Base-by-base conservation (phyloP, 2,797 vertebrate genomes). In the Gouania willdenowi region DNA sequence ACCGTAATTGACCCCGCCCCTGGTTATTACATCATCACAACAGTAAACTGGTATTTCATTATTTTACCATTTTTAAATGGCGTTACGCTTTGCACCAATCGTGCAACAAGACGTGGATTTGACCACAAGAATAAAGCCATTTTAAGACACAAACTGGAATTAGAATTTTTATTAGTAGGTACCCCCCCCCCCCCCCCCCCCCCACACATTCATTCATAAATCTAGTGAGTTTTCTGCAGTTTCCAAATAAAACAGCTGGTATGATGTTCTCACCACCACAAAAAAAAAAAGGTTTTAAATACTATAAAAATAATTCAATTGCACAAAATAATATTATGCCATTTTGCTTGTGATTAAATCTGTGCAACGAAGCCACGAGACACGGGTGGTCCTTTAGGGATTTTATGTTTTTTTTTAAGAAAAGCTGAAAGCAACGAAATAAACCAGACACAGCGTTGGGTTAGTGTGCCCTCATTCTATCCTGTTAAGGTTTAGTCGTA, bases 251-350 rank as follows among this genome's bases (percentile, higher is more conserved):
- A 70, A 82, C 56, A 70, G 64, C 66, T 76, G 65, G 40, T 69
- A 66, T 58, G 65, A 83, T 36, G 41, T 46, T 69, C 30, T 71
- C 65, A 79, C 55, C 64, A 26, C 14, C 14, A 14, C 17, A 18
- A 20, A 5, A 2, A 23, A 7, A 54, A 68, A 62, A 66, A 61
- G 25, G 1, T 58, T 65, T 84, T 87, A 90, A 90, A 87, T 88
- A 84, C 79, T 87, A 83, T 80, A 85, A 89, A 91, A 90, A 89
- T 86, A 86, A 89, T 84, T 71, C 69, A 82, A 70, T 81, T 77
- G 79, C 77, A 82, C 81, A 69, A 81, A 79, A 69, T 26, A 48
- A 47, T 66, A 58, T 65, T 66, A 58, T 65, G 76, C 58, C 59
- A 46, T 77, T 67, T 71, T 58, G 67, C 60, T 68, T 77, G 62